Conservation (phyloP, 2,113 vertebrate species). For the Calidris pugnax region DNA sequence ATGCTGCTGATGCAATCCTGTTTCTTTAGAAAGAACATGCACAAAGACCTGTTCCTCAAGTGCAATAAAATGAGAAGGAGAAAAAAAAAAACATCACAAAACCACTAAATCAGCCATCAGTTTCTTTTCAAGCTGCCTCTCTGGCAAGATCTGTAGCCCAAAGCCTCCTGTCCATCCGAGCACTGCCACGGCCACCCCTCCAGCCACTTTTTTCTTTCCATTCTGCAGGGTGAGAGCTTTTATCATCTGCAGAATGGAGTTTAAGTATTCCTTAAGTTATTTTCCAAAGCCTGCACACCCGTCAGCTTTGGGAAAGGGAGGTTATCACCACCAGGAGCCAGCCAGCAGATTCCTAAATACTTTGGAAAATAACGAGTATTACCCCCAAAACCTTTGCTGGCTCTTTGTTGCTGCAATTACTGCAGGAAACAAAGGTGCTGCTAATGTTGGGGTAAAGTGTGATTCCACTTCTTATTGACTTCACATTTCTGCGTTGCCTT, state of each 20-base stretch:
- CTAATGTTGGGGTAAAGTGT: not conserved
- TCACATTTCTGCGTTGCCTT: conserved; percentile 1
- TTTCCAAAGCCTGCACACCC: not conserved
- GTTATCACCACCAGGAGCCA: not conserved
- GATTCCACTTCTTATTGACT: conserved; percentile 32
- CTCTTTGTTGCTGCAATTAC: not conserved
- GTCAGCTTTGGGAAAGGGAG: not conserved
- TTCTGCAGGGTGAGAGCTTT: not conserved
- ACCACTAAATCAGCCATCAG: not conserved
- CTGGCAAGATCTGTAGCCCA: not conserved
- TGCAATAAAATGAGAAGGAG: not conserved
- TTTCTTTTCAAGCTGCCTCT: not conserved
- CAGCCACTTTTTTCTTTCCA: not conserved
- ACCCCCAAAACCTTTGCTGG: not conserved
- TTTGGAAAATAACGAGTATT: not conserved
- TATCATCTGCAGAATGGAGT: not conserved
- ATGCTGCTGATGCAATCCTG: not conserved
- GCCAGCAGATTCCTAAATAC: not conserved
- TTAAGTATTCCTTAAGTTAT: not conserved
- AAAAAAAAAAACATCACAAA: not conserved
- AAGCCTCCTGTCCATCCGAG: not conserved
- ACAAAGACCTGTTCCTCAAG: not conserved
- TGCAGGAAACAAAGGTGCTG: not conserved
- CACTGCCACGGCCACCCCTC: not conserved
- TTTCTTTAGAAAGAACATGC: not conserved